A percentile compares a stretch with the other conserved stretches of the same genome.
These are phyloP conservation scores for Riparia riparia DNA, from an alignment of 2,113 vertebrate species.

Conservation along the genomic window DNA sequence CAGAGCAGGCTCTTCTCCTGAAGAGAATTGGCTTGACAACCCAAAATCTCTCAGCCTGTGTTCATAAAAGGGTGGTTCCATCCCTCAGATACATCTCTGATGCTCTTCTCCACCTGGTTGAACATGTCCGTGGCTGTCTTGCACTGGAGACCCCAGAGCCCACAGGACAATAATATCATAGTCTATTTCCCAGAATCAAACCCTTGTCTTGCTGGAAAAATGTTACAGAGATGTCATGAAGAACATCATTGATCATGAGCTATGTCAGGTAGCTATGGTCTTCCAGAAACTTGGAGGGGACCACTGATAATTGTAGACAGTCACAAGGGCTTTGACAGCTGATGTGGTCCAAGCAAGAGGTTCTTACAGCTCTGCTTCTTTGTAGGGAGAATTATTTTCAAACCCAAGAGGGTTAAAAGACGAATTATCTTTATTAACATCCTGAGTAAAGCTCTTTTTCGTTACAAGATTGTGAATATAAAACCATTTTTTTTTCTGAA, in stretches of 20 bases:
- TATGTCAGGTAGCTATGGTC: neutral
- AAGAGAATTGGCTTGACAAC: neutral
- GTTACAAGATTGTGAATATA: neutral
- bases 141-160: neutral
- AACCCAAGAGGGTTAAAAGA: neutral
- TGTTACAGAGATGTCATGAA: neutral
- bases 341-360: neutral
- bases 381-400: neutral
- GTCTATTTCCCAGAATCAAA: neutral
- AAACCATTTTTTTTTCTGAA: neutral
- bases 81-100: neutral
- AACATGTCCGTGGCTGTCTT: neutral
- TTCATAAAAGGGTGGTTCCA: neutral
- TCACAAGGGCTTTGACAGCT: neutral
- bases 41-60: neutral
- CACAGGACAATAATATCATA: neutral
- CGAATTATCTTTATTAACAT: neutral
- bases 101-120: neutral
- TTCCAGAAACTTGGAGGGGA: neutral
- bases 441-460: neutral
- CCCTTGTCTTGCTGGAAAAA: neutral
- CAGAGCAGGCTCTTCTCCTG: rapidly evolving
- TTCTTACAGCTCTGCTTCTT: neutral
- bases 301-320: neutral
- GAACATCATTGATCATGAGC: neutral